Percentiles rank a stretch among this genome's conserved stretches.
phyloP scores from a whole-genome alignment of 1,140 invertebrate species.

The Magallana angulata region DNA sequence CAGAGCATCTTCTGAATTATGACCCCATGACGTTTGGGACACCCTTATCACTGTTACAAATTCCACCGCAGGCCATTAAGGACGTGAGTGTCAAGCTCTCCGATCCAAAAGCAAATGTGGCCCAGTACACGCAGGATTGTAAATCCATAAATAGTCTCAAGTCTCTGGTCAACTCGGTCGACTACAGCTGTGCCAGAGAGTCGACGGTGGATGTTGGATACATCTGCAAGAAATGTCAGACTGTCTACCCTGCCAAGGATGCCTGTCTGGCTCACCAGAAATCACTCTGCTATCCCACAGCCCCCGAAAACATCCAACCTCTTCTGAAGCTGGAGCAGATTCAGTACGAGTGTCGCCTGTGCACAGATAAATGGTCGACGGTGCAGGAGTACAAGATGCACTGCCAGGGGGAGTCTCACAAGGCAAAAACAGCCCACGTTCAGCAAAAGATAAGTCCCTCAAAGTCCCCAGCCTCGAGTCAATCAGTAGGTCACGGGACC shows the following conservation, averaged over 20 bases:
- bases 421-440: constrained; percentile 59
- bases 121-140: constrained; percentile 81
- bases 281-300: constrained; percentile 83
- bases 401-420: constrained; percentile 82
- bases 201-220: constrained; percentile 89
- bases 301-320: constrained; percentile 73
- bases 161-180: constrained; percentile 69
- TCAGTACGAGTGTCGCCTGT: constrained; percentile 86
- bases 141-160: constrained; percentile 77
- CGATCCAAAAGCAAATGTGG: constrained; percentile 78
- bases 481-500: constrained; percentile 11
- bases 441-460: constrained; percentile 45
- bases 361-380: constrained; percentile 82
- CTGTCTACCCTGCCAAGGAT: constrained; percentile 88
- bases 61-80: constrained; percentile 80
- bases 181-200: constrained; percentile 80
- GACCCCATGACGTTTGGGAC: constrained; percentile 80
- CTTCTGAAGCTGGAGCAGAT: constrained; percentile 80
- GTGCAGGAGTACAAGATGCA: constrained; percentile 84
- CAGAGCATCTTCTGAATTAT: constrained; percentile 76
- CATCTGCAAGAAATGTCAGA: constrained; percentile 91
- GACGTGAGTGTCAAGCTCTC: constrained; percentile 79
- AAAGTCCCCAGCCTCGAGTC: constrained; percentile 36
- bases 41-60: constrained; percentile 81
- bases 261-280: constrained; percentile 87